A percentile compares a stretch with the other conserved stretches of the same genome.
phyloP scores from a whole-genome alignment of 2,888 invertebrate species.

The Dastarcus helophoroides region DNA sequence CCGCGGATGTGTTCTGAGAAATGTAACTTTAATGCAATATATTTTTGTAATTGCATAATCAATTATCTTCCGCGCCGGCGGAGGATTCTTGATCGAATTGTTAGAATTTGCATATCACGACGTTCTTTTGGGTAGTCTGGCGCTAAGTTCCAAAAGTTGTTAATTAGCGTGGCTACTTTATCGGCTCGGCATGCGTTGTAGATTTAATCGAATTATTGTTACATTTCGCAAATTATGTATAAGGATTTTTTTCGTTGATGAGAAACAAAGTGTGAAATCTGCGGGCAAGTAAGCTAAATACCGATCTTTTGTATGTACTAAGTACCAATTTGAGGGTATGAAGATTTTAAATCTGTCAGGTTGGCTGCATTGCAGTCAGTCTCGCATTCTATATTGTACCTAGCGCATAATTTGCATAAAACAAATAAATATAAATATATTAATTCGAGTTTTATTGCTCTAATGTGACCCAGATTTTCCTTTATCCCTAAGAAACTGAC shows the following conservation, averaged over 20 bases:
- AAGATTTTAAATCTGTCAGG: slow-evolving; percentile 29
- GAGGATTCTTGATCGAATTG: no score
- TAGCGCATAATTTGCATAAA: slow-evolving; percentile 40
- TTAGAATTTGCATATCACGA: no score
- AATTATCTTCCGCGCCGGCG: no score
- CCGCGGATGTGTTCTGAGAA: slow-evolving; percentile 20
- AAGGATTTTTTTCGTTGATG: slow-evolving; percentile 11
- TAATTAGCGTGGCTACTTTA: no score
- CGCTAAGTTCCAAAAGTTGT: no score
- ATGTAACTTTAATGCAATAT: not conserved
- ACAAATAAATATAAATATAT: slow-evolving; percentile 30
- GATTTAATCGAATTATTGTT: no score
- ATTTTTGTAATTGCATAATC: no score
- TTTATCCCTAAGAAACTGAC: no score
- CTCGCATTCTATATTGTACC: slow-evolving; percentile 35
- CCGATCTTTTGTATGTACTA: slow-evolving; percentile 37
- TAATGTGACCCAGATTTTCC: no score
- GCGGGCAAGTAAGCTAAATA: slow-evolving; percentile 31
- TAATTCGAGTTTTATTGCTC: slow-evolving; percentile 5
- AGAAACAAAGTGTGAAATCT: slow-evolving; percentile 19
- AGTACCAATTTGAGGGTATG: slow-evolving; percentile 34
- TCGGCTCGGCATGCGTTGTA: no score
- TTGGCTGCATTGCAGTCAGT: slow-evolving; percentile 30
- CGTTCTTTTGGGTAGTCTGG: no score
- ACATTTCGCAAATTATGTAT: no score